phyloP scores from a whole-genome alignment of 2,888 invertebrate species.

The Lasioglossum lativentre region DNA sequence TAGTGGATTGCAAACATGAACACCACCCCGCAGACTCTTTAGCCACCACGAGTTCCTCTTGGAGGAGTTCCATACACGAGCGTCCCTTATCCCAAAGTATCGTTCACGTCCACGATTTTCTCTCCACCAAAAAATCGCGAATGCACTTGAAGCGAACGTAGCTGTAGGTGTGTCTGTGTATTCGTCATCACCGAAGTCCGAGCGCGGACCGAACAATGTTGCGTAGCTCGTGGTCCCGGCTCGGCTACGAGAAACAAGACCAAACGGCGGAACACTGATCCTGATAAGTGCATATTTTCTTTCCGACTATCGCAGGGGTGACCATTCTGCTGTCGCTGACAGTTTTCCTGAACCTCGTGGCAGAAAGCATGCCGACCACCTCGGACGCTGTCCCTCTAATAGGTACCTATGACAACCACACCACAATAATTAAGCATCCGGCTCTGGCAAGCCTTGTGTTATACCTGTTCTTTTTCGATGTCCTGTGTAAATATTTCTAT shows the following conservation, averaged over 20 bases:
- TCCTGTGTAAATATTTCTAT: slow-evolving; percentile 62
- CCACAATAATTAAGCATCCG: slow-evolving; percentile 60
- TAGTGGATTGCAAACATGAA: slow-evolving; percentile 1
- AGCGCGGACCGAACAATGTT: not conserved
- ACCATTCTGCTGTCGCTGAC: slow-evolving; percentile 98
- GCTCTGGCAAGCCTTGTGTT: slow-evolving; percentile 71
- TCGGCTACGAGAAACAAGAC: not conserved
- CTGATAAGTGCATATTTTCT: slow-evolving; percentile 53
- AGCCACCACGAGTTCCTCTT: not conserved
- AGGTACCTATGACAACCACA: slow-evolving; percentile 85
- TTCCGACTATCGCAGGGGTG: slow-evolving; percentile 90
- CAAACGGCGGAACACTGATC: not conserved
- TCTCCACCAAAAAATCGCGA: not conserved
- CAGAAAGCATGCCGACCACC: slow-evolving; percentile 96
- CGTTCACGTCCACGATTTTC: not conserved
- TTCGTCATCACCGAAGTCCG: not conserved
- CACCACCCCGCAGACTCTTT: not conserved
- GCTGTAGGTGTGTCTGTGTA: not conserved
- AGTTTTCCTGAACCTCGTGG: slow-evolving; percentile 98
- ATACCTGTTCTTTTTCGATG: slow-evolving; percentile 52
- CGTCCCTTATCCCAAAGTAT: not conserved
- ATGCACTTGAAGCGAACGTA: not conserved
- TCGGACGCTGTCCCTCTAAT: slow-evolving; percentile 93
- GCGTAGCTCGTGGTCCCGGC: not conserved
- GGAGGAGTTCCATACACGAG: not conserved